Base-by-base conservation (phyloP, 2,888 invertebrate genomes). In the Ormia ochracea region DNA sequence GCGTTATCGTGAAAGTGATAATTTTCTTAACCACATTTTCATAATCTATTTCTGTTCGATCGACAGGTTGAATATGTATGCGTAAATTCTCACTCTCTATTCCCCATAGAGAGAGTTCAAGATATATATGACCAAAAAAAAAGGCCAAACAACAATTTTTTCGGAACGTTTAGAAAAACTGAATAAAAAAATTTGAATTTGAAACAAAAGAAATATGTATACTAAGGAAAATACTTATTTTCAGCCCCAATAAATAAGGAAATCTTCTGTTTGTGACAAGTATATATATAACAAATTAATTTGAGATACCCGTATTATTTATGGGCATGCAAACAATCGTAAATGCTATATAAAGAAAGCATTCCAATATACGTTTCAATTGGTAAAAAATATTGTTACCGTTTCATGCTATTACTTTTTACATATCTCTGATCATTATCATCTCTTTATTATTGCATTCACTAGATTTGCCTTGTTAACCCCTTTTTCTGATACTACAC, bases 271-370 rank as follows among this genome's bases (percentile, higher is more conserved):
- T 36, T 43, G 33, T 63, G 63, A 54, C 54, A 73, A 9, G 19
- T 45, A n/a, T n/a, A n/a, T 17, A 17, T 21, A 6, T 21, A 72
- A n/a, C 12, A 23, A 33, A 54, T 26, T 36, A 17, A 52, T 61
- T 61, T 41, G 61, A 63, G 54, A 73, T 43, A n/a, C n/a, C n/a
- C n/a, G n/a, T n/a, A 54, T 63, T 74, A 48, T 65, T 48, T 74
- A 74, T 74, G 48, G 50, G 7, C 45, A 33, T 6, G 17, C 41
- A 77, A 56, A 58, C n/a, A 41, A 54, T 12, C 17, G 4, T 31
- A 14, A 58, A 23, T 65, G 23, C 38, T 21, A 43, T 41, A 58
- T 41, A 17, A 63, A 56, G n/a, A 50, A 48, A 17, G 1, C 41
- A 56, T 68, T 72, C 23, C 52, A 59, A 73, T 19, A 43, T 45